Percentiles rank a stretch among this genome's conserved stretches.
phyloP scores from a whole-genome alignment of 92 coral and sea anemone genomes.

The Epizoanthus ramosus region DNA sequence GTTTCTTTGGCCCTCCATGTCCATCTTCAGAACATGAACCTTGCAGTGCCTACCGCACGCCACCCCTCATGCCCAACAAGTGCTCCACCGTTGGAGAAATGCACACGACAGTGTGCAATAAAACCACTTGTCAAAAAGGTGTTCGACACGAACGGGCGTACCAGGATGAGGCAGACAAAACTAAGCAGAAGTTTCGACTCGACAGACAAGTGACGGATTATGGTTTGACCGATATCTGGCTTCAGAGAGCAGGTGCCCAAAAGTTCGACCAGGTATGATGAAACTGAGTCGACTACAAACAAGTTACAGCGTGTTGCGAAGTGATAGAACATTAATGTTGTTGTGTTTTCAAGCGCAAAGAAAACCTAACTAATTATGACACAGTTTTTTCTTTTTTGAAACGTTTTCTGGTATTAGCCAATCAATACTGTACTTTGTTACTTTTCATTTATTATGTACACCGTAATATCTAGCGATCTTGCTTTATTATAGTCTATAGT shows the following conservation, averaged over 20 bases:
- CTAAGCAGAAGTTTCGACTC: slow-evolving; percentile 1
- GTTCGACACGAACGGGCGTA: neutral
- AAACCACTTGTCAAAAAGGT: neutral
- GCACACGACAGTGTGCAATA: neutral
- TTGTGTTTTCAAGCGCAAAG: too few relatives aligned
- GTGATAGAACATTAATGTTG: too few relatives aligned
- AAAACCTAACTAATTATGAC: too few relatives aligned
- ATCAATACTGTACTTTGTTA: too few relatives aligned
- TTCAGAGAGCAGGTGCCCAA: neutral
- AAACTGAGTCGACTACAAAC: too few relatives aligned
- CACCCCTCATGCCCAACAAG: neutral
- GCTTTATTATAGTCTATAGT: too few relatives aligned
- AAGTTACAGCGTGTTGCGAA: too few relatives aligned
- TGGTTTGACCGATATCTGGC: slow-evolving; percentile 9
- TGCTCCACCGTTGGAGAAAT: neutral
- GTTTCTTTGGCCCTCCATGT: slow-evolving; percentile 32
- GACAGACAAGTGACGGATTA: slow-evolving; percentile 1
- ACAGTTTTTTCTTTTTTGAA: too few relatives aligned
- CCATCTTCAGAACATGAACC: neutral
- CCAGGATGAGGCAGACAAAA: neutral
- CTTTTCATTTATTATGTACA: too few relatives aligned
- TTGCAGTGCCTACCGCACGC: neutral
- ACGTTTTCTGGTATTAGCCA: too few relatives aligned
- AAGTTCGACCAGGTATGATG: slow-evolving; percentile 10
- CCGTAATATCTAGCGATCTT: too few relatives aligned